Evolutionary conservation across 2,797 vertebrate genomes (phyloP).

Genomic region (Acrocephalus scirpaceus): DNA sequence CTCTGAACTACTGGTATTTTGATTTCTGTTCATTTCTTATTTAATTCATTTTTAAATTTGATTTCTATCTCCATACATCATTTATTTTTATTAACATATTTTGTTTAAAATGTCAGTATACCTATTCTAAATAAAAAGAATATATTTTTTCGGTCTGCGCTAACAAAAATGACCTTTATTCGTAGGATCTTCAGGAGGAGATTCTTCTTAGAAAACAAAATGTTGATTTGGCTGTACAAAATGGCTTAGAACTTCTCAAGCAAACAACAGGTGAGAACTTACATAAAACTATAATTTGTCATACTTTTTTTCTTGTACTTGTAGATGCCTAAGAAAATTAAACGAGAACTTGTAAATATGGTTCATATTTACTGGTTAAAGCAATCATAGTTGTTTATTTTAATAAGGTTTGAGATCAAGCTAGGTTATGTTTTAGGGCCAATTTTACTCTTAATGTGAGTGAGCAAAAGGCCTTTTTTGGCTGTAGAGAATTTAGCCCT

Average conservation of each 20-base stretch:
- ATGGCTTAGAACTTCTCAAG: slow-evolving; percentile 95
- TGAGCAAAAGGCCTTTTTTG: not conserved
- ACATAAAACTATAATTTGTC: not conserved
- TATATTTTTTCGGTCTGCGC: not conserved
- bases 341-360: not conserved
- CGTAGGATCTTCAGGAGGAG: slow-evolving; percentile 90
- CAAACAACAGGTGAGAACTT: slow-evolving; percentile 91
- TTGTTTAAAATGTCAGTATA: not conserved
- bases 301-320: not conserved
- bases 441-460: not conserved
- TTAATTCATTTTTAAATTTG: slow-evolving; percentile 51
- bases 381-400: not conserved
- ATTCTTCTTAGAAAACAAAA: slow-evolving; percentile 89
- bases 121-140: not conserved
- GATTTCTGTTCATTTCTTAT: slow-evolving; percentile 74
- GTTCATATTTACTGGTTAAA: not conserved
- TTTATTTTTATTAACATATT: slow-evolving; percentile 30
- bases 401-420: not conserved
- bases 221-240: slow-evolving; percentile 91
- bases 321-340: not conserved
- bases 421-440: not conserved
- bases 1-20: slow-evolving; percentile 91
- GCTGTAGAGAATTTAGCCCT: not conserved
- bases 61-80: slow-evolving; percentile 17
- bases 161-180: slow-evolving; percentile 36